Percentiles rank a stretch among this genome's conserved stretches.
Evolutionary conservation across 1,140 invertebrate species (phyloP).

Genomic region (Drosophila subpulchrella): DNA sequence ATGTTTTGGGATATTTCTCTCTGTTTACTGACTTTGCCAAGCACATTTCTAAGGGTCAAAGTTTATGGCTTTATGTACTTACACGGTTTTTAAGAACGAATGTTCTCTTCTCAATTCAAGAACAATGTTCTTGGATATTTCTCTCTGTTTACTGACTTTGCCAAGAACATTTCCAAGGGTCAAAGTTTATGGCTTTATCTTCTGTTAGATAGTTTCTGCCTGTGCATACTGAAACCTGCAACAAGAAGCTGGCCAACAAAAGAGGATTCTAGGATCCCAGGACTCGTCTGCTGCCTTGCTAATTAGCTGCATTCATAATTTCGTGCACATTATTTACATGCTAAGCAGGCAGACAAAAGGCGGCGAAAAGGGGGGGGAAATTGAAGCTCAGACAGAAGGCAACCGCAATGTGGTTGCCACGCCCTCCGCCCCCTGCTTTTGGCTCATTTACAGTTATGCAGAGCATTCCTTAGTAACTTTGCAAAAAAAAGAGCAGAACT

Average conservation of each 20-base stretch:
- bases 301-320: slow-evolving; percentile 84
- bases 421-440: slow-evolving; percentile 15
- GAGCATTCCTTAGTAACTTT: slow-evolving; percentile 58
- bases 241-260: slow-evolving; percentile 24
- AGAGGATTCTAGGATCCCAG: slow-evolving; percentile 15
- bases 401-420: slow-evolving; percentile 60
- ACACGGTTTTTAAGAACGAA: too few species aligned
- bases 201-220: background rate
- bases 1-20: too few species aligned
- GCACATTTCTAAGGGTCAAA: too few species aligned
- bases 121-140: too few species aligned
- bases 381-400: slow-evolving; percentile 27
- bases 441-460: slow-evolving; percentile 76
- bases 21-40: too few species aligned
- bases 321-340: slow-evolving; percentile 81
- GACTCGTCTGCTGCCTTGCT: slow-evolving; percentile 38
- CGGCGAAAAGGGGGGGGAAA: background rate
- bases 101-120: too few species aligned
- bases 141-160: too few species aligned
- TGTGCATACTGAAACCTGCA: slow-evolving; percentile 17
- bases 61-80: too few species aligned
- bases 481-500: slow-evolving; percentile 44
- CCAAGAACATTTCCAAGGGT: background rate
- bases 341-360: slow-evolving; percentile 57
- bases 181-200: background rate